phyloP scores from a whole-genome alignment of 2,113 vertebrate genomes.

The Girardinichthys multiradiatus region DNA sequence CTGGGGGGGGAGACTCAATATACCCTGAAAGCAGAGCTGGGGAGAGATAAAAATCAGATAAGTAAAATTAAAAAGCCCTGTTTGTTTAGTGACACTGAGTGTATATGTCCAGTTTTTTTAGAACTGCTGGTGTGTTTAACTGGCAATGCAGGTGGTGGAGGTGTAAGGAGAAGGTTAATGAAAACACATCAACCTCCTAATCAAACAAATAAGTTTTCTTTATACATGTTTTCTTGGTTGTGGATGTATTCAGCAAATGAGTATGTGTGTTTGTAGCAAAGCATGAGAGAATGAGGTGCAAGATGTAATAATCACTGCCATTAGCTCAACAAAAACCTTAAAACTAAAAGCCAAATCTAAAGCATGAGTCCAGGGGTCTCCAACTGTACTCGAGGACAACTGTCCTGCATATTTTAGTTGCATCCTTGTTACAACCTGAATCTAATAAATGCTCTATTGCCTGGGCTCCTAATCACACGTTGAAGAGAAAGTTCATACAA shows the following conservation, averaged over 20 bases:
- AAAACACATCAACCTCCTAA: slow-evolving; percentile 34
- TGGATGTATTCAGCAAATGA: not conserved
- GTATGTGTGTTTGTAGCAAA: slow-evolving; percentile 27
- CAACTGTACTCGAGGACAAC: not conserved
- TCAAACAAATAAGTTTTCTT: not conserved
- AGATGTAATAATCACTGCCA: slow-evolving; percentile 59
- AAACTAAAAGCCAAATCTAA: not conserved
- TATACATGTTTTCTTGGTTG: not conserved
- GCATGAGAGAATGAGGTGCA: slow-evolving; percentile 27
- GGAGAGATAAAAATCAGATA: slow-evolving; percentile 12
- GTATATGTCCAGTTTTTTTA: not conserved
- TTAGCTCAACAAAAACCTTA: slow-evolving; percentile 61
- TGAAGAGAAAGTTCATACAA: not conserved
- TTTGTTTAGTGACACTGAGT: not conserved
- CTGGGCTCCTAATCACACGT: not conserved
- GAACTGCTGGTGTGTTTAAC: slow-evolving; percentile 35
- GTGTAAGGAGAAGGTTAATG: slow-evolving; percentile 42
- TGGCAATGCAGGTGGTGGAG: slow-evolving; percentile 36
- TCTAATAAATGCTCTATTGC: not conserved
- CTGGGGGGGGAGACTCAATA: slow-evolving; percentile 13
- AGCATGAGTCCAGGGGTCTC: not conserved
- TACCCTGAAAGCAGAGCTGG: slow-evolving; percentile 16
- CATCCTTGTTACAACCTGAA: not conserved
- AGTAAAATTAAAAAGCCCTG: not conserved
- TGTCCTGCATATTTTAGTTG: not conserved